Evolutionary conservation across 1,140 invertebrate genomes (phyloP).

Genomic region (Zaprionus capensis): DNA sequence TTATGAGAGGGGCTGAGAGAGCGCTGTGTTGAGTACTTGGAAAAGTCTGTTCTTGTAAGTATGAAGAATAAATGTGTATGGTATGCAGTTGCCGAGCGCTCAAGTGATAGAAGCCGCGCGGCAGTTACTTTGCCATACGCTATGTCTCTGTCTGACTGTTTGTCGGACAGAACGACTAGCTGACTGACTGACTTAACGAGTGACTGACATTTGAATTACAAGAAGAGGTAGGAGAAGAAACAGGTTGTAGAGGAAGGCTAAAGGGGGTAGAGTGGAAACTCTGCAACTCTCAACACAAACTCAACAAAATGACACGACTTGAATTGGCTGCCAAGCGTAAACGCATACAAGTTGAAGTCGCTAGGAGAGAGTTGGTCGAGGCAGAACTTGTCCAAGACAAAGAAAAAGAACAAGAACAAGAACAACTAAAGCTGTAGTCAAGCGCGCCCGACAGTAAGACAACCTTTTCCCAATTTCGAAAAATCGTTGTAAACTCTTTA

Average conservation of each 20-base stretch:
- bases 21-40: not conserved
- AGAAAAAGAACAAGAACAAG: slow-evolving; percentile 23
- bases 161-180: slow-evolving; percentile 8
- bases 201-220: slow-evolving; percentile 77
- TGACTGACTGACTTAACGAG: slow-evolving; percentile 44
- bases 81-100: slow-evolving; percentile 21
- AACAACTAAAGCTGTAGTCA: too few species aligned
- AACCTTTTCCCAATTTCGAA: too few species aligned
- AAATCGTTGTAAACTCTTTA: too few species aligned
- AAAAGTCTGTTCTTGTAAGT: slow-evolving; percentile 24
- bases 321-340: slow-evolving; percentile 81
- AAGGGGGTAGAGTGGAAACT: not conserved
- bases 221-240: slow-evolving; percentile 36
- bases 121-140: slow-evolving; percentile 64
- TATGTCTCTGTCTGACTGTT: slow-evolving; percentile 42
- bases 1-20: not conserved
- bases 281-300: slow-evolving; percentile 76
- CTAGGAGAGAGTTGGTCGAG: slow-evolving; percentile 59
- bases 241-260: not conserved
- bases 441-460: too few species aligned
- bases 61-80: not conserved
- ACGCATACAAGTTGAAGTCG: slow-evolving; percentile 71
- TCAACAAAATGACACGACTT: slow-evolving; percentile 80
- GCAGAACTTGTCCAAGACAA: slow-evolving; percentile 58
- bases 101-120: slow-evolving; percentile 42